These are phyloP conservation scores for Mormyrus iriodes DNA, from an alignment of 2,113 vertebrate species.

Conservation along the genomic window DNA sequence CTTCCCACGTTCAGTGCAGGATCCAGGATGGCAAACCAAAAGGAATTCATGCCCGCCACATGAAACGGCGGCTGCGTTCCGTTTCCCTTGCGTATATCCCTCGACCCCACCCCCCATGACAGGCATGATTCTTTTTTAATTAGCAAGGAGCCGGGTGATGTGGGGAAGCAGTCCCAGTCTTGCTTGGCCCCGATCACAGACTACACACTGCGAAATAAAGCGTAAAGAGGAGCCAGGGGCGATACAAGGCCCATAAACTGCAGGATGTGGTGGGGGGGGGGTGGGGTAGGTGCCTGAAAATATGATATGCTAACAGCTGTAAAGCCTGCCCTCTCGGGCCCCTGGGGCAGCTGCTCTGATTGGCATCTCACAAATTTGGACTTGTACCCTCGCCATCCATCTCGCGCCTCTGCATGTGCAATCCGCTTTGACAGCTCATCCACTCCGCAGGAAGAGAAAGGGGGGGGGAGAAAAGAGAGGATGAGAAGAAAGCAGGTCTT, in stretches of 20 bases:
- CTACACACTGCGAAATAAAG: neutral
- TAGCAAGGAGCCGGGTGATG: neutral
- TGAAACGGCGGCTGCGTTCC: neutral
- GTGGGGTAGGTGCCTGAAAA: constrained; percentile 33
- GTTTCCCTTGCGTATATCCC: neutral
- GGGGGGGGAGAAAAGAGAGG: neutral
- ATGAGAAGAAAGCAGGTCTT: neutral
- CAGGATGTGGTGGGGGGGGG: constrained; percentile 20
- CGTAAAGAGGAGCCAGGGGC: constrained; percentile 27
- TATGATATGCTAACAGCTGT: constrained; percentile 43
- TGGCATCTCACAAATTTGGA: constrained; percentile 40
- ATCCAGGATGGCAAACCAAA: neutral
- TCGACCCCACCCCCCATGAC: neutral
- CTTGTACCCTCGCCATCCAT: constrained; percentile 12
- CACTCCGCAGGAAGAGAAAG: constrained; percentile 3
- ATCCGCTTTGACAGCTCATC: constrained; percentile 35
- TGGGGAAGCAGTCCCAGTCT: neutral
- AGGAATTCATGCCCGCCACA: neutral
- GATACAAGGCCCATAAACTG: constrained; percentile 37
- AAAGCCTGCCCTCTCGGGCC: constrained; percentile 29
- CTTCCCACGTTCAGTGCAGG: neutral
- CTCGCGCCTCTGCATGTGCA: constrained; percentile 30
- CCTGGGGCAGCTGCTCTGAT: constrained; percentile 26
- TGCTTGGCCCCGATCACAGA: constrained; percentile 33
- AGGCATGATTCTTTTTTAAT: neutral